phyloP scores from a whole-genome alignment of 2,797 vertebrate species.

The Cossypha niveicapilla region DNA sequence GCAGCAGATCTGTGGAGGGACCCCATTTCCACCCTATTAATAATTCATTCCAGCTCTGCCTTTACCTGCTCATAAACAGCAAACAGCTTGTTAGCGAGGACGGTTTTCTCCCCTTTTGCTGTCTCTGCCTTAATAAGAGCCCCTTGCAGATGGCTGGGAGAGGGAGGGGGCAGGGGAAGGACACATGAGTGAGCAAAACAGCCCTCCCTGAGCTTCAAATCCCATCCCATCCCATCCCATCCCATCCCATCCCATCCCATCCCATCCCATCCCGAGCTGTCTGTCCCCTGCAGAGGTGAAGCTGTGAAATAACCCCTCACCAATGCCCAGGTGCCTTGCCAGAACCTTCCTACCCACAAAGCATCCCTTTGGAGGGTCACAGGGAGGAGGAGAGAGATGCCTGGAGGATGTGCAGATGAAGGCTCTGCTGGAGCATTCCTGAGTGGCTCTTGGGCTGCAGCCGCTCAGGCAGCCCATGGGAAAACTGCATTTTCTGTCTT shows the following conservation, averaged over 20 bases:
- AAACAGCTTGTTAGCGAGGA: conserved; percentile 78
- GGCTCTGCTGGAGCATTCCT: neutral
- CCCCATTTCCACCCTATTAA: conserved; percentile 80
- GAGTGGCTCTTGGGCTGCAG: neutral
- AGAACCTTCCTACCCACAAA: neutral
- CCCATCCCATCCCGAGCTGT: neutral
- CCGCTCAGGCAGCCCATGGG: neutral
- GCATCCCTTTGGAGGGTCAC: neutral
- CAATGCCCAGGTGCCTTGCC: fast-evolving
- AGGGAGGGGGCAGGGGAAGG: neutral
- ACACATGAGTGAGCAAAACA: fast-evolving
- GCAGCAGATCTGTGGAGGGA: conserved; percentile 70
- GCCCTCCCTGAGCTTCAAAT: neutral
- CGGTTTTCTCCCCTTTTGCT: neutral
- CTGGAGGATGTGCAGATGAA: neutral
- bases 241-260: no score
- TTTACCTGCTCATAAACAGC: conserved; percentile 81
- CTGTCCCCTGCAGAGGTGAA: neutral
- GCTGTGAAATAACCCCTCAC: neutral
- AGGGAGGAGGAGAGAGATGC: fast-evolving
- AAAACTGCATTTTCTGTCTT: neutral
- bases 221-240: neutral
- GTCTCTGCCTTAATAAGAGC: conserved; percentile 1
- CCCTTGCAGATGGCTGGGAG: neutral
- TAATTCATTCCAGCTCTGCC: conserved; percentile 80